Evolutionary conservation across 2,113 vertebrate genomes (phyloP).

Genomic region (Himantopus leucocephalus): DNA sequence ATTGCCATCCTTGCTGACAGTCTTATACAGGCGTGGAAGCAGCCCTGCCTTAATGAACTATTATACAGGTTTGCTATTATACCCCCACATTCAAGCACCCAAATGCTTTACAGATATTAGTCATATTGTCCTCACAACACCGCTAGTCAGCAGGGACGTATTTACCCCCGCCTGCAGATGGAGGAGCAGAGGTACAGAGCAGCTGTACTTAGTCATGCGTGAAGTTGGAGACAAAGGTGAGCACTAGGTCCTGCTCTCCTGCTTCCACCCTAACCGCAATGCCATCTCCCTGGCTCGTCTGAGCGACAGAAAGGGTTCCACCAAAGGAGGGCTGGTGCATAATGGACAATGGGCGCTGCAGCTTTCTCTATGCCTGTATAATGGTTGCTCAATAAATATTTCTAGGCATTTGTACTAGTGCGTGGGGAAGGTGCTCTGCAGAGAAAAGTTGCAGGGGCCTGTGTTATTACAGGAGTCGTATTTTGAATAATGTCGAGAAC

Average conservation of each 20-base stretch:
- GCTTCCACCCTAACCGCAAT: neutral
- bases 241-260: neutral
- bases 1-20: conserved; percentile 45
- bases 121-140: conserved; percentile 4
- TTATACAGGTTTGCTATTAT: conserved; percentile 21
- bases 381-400: neutral
- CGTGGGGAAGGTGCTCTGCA: neutral
- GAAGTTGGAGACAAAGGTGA: conserved; percentile 15
- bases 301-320: neutral
- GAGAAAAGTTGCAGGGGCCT: neutral
- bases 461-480: fast-evolving
- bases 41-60: conserved; percentile 29
- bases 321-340: neutral
- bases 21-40: neutral
- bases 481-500: fast-evolving
- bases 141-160: neutral
- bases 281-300: neutral
- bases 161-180: conserved; percentile 22
- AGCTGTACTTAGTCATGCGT: neutral
- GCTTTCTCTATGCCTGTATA: fast-evolving
- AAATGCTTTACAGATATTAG: conserved; percentile 6
- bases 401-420: neutral
- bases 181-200: conserved; percentile 3
- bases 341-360: neutral
- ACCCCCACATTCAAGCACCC: neutral